Base-by-base conservation (phyloP, 2,888 invertebrate genomes). In the Apotomis capreana region DNA sequence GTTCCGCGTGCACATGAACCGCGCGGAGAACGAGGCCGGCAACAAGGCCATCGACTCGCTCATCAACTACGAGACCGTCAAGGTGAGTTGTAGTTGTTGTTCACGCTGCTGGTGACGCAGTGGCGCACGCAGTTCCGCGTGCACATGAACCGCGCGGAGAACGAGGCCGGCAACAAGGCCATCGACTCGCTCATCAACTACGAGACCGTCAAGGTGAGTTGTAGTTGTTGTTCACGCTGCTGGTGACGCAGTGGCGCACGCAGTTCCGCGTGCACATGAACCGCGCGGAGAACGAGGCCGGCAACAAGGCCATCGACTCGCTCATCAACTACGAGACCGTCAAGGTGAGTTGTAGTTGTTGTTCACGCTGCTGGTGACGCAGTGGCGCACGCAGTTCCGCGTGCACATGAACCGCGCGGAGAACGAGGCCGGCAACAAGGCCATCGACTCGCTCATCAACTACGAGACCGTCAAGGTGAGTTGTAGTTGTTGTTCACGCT, bases 311-410 rank as follows among this genome's bases (percentile, higher is more conserved):
- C 1, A 95, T 99, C 70, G 99, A 99, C 93, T 99, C 99, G 0
- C 95, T 99, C 54, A 98, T 99, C 80, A 99, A 99, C 93, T 99
- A 98, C 86, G 99, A 99, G 92, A 99, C 99, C 77, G 99, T 99
- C 0, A 99, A 99, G 94, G 98, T 98, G 89, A 69, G 49, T 5
- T 15, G 37, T 3, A 10, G 26, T 26, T 15, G 26, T n/a, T n/a
- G n/a, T n/a, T n/a, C n/a, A n/a, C n/a, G n/a, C n/a, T n/a, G n/a
- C n/a, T n/a, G n/a, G n/a, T n/a, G n/a, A n/a, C n/a, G n/a, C n/a
- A n/a, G n/a, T n/a, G n/a, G n/a, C n/a, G n/a, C n/a, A n/a, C n/a
- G n/a, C n/a, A n/a, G n/a, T n/a, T n/a, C n/a, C n/a, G n/a, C n/a
- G n/a, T n/a, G n/a, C n/a, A n/a, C n/a, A n/a, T n/a, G n/a, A n/a